Conservation (phyloP, 2,797 vertebrate genomes). For the Menidia menidia region DNA sequence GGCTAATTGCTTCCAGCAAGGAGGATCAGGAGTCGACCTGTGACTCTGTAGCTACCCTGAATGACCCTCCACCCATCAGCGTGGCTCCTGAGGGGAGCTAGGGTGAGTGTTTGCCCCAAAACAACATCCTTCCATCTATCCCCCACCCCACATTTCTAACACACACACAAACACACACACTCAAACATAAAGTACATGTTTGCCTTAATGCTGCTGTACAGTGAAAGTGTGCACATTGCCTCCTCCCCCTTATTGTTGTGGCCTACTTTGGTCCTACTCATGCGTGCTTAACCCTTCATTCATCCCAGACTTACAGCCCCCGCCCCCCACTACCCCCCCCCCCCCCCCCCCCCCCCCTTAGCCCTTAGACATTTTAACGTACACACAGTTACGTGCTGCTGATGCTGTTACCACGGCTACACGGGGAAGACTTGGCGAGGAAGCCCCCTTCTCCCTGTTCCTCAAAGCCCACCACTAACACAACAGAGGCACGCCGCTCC, state of each 20-base stretch:
- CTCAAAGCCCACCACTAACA: constrained; percentile 60
- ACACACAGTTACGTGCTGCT: constrained; percentile 63
- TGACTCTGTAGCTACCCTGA: constrained; percentile 45
- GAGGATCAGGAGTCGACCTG: constrained; percentile 47
- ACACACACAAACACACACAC: constrained; percentile 4
- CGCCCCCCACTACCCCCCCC: neutral
- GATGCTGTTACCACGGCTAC: constrained; percentile 83
- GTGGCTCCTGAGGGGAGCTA: constrained; percentile 28
- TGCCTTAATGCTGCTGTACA: constrained; percentile 48
- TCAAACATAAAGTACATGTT: constrained; percentile 19
- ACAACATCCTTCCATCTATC: constrained; percentile 43
- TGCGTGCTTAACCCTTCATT: constrained; percentile 80
- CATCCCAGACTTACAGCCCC: constrained; percentile 37
- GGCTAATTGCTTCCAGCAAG: constrained; percentile 63
- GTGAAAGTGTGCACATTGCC: constrained; percentile 44
- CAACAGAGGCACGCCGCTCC: constrained; percentile 22
- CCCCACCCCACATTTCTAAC: neutral
- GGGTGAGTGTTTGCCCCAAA: constrained; percentile 44
- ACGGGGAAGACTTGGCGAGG: constrained; percentile 75
- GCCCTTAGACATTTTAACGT: constrained; percentile 34
- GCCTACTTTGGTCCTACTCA: constrained; percentile 80
- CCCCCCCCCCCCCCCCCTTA: neutral
- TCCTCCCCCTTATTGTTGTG: constrained; percentile 69
- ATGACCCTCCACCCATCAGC: constrained; percentile 15
- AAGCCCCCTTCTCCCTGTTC: constrained; percentile 42